Evolutionary conservation across 2,888 invertebrate species (phyloP).

Genomic region (Neoaliturus tenellus): DNA sequence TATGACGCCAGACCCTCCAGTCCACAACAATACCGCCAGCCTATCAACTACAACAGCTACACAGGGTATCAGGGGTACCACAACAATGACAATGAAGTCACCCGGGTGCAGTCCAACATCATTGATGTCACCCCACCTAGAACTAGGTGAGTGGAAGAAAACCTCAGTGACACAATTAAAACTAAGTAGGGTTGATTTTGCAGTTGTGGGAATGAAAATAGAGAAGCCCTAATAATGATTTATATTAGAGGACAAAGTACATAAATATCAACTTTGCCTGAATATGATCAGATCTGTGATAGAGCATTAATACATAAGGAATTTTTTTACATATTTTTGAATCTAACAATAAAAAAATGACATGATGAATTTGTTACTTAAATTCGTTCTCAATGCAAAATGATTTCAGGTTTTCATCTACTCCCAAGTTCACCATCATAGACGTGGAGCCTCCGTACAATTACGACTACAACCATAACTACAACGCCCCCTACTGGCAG

Average conservation of each 20-base stretch:
- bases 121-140: constrained; percentile 46
- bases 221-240: too few relatives aligned
- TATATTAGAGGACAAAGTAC: too few relatives aligned
- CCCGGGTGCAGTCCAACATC: constrained; percentile 50
- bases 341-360: too few relatives aligned
- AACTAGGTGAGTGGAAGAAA: not conserved
- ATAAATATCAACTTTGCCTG: too few relatives aligned
- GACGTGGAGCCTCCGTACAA: constrained; percentile 54
- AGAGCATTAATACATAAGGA: too few relatives aligned
- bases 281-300: too few relatives aligned
- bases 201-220: too few relatives aligned
- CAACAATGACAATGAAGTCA: constrained; percentile 37
- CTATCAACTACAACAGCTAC: not conserved
- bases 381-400: too few relatives aligned
- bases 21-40: constrained; percentile 9
- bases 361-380: too few relatives aligned
- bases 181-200: too few relatives aligned
- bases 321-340: too few relatives aligned
- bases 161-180: too few relatives aligned
- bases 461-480: constrained; percentile 47
- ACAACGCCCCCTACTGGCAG: not conserved
- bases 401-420: constrained; percentile 8
- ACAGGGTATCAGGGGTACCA: constrained; percentile 6
- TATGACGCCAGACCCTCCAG: constrained; percentile 17
- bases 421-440: constrained; percentile 50